Evolutionary conservation across 1,140 invertebrate genomes (phyloP), one percentile per base, ranked within the genome.

Genomic region (Drosophila eugracilis): DNA sequence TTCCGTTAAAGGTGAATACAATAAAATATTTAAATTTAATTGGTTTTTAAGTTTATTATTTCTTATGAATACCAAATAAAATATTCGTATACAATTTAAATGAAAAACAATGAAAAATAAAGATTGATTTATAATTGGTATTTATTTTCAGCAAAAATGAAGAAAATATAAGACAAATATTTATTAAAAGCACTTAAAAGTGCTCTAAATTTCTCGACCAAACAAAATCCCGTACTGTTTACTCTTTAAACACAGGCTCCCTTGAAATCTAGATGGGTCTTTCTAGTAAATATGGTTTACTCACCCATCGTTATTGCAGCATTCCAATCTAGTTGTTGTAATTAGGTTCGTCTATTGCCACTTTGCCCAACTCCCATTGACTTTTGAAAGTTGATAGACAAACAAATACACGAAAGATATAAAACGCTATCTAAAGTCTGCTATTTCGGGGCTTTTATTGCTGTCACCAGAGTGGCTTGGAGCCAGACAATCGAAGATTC

Each of bases 321-420:
- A 79, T 83, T 45, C 28, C 54, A 58, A 54, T 48, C 30, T 45
- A 19, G 50, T 76, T 78, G 48, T 54, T 48, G 57, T 65, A 69
- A 54, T 48, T 60, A 62, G 65, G 66, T 72, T 72, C 32, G 39
- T 39, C 48, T 30, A 41, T 55, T 75, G 69, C 12, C 44, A 72
- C 75, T 74, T 78, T 59, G 75, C 75, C 41, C 75, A 73, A 78
- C 69, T 74, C 57, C 57, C 48, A 28, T 67, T 44, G 24, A 60
- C 74, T 84, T 83, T 83, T 79, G 74, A 77, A 83, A 83, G 79
- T 65, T 71, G 75, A 84, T 75, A 70, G 44, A 49, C 49, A 63
- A 72, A 67, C 37, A 75, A 10, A 69, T 32, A 75, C 34, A 58
- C 32, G 28, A 24, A 80, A 75, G n/a, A 84, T 67, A 86, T 86